Conservation (phyloP, 2,113 vertebrate species). For the Thermophis baileyi region DNA sequence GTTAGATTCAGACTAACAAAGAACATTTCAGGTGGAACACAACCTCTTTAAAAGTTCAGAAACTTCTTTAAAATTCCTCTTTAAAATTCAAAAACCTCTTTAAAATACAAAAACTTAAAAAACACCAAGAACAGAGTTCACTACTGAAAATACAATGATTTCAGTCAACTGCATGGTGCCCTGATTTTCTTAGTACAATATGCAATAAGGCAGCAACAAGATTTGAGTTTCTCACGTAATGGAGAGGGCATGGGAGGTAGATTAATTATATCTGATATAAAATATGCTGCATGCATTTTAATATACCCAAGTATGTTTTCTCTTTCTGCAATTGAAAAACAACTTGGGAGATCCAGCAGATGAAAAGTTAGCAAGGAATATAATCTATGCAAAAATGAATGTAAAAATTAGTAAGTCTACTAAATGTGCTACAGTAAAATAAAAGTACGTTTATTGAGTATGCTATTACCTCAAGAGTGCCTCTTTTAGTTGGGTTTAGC, state of each 20-base stretch:
- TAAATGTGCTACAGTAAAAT: background rate
- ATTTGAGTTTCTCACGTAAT: background rate
- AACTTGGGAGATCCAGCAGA: background rate
- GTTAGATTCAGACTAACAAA: background rate
- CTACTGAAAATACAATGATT: background rate
- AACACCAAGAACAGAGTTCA: background rate
- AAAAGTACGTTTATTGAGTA: conserved; percentile 30
- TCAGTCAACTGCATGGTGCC: background rate
- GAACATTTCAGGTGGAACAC: background rate
- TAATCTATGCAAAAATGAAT: background rate
- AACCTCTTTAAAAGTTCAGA: background rate
- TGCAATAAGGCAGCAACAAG: background rate
- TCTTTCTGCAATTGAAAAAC: background rate
- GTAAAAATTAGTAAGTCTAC: background rate
- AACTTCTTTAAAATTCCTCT: background rate
- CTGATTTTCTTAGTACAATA: conserved; percentile 3
- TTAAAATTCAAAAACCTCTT: background rate
- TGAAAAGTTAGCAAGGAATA: background rate
- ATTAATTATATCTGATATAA: background rate
- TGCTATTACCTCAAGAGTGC: conserved; percentile 92
- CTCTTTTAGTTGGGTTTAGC: conserved; percentile 94
- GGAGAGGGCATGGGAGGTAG: background rate
- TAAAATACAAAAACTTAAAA: background rate
- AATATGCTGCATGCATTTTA: background rate
- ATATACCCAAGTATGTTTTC: background rate